A percentile compares a stretch with the other conserved stretches of the same genome.
phyloP scores from a whole-genome alignment of 2,888 invertebrate genomes.

The Panorpa germanica region DNA sequence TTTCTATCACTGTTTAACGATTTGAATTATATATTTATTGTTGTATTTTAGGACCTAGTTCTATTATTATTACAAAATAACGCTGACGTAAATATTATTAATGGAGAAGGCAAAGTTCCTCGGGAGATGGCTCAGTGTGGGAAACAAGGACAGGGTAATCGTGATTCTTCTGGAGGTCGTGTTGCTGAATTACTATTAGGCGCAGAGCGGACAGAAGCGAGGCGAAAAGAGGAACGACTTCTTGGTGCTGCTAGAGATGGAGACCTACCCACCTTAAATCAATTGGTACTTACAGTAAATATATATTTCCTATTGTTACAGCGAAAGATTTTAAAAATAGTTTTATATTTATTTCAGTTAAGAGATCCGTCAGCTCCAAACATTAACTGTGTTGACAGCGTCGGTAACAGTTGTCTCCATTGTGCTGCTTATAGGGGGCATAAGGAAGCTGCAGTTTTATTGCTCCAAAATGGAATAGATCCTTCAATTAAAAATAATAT shows the following conservation, averaged over 20 bases:
- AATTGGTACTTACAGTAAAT: conserved; percentile 26
- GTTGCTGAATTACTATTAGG: conserved; percentile 35
- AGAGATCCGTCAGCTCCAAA: conserved; percentile 33
- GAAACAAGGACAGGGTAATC: conserved; percentile 25
- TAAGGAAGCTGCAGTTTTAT: conserved; percentile 36
- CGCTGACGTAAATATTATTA: conserved; percentile 41
- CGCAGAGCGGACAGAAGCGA: conserved; percentile 35
- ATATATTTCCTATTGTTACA: too few species aligned
- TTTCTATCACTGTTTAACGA: conserved; percentile 1
- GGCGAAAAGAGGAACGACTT: conserved; percentile 30
- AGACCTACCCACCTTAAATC: conserved; percentile 30
- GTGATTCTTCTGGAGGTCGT: too few species aligned
- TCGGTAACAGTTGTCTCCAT: conserved; percentile 46
- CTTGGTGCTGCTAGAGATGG: conserved; percentile 41
- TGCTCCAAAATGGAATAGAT: conserved; percentile 46
- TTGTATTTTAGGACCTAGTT: conserved; percentile 40
- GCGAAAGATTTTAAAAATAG: too few species aligned
- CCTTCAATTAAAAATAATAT: conserved; percentile 36
- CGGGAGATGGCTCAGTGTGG: conserved; percentile 33
- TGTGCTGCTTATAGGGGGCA: conserved; percentile 45
- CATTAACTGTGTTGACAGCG: conserved; percentile 41
- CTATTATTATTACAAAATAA: conserved; percentile 36
- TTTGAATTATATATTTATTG: conserved; percentile 8
- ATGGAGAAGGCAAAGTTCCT: conserved; percentile 41
- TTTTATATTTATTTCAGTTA: conserved; percentile 26